Conservation (phyloP, 2,888 invertebrate genomes). For the Torymus aiolomorphi region DNA sequence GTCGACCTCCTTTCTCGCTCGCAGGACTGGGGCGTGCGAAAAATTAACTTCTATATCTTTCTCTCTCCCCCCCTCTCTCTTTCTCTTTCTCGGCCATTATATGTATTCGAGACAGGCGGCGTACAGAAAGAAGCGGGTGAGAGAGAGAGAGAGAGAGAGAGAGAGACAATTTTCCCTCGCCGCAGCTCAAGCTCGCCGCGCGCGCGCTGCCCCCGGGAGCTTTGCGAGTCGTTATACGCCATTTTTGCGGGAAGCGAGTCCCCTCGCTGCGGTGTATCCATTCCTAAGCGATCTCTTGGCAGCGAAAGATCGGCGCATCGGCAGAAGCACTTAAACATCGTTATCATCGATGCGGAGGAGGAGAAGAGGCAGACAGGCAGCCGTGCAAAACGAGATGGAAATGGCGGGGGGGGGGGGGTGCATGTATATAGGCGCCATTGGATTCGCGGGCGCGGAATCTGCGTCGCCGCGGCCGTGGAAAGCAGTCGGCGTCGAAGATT, state of each 20-base stretch:
- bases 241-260: slow-evolving; percentile 8
- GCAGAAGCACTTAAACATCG: too few species aligned
- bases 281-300: too few species aligned
- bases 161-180: slow-evolving; percentile 16
- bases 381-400: not conserved
- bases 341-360: not conserved
- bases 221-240: not conserved
- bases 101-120: not conserved
- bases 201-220: too few species aligned
- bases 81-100: slow-evolving; percentile 17
- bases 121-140: not conserved
- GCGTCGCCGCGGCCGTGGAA: not conserved
- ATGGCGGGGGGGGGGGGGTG: too few species aligned
- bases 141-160: slow-evolving; percentile 3
- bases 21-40: slow-evolving; percentile 8
- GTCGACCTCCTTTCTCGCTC: slow-evolving; percentile 13
- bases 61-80: slow-evolving; percentile 1
- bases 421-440: slow-evolving; percentile 16
- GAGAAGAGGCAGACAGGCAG: not conserved
- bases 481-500: slow-evolving; percentile 7
- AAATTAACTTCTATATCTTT: slow-evolving; percentile 47
- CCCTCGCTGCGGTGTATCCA: too few species aligned
- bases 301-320: too few species aligned
- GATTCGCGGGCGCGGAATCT: slow-evolving; percentile 26
- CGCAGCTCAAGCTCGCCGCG: not conserved